Evolutionary conservation across 1,140 invertebrate genomes (phyloP).

Genomic region (Physella acuta): DNA sequence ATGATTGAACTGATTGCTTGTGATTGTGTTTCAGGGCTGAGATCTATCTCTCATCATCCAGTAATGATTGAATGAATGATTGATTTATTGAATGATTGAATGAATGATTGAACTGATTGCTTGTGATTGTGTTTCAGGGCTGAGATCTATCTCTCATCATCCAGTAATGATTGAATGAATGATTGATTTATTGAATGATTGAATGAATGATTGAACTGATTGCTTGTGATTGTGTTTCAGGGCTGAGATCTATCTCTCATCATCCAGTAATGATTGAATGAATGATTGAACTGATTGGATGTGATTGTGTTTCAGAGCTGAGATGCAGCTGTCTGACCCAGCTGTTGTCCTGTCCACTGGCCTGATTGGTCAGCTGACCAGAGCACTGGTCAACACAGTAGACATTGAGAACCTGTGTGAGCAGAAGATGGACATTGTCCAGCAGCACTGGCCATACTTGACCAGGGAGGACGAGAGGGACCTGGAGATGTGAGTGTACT

Average conservation of each 20-base stretch:
- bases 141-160: no score
- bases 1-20: no score
- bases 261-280: neutral
- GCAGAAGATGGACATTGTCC: constrained; percentile 19
- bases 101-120: no score
- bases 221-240: constrained; percentile 45
- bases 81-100: no score
- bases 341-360: constrained; percentile 69
- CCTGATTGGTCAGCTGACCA: constrained; percentile 59
- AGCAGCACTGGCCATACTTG: constrained; percentile 40
- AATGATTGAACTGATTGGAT: no score
- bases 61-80: no score
- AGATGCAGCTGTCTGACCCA: constrained; percentile 63
- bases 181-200: no score
- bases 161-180: no score
- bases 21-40: no score
- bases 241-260: constrained; percentile 42
- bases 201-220: no score
- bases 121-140: no score
- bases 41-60: no score
- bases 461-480: neutral
- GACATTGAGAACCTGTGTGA: constrained; percentile 40
- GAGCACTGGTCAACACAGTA: constrained; percentile 17
- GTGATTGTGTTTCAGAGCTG: constrained; percentile 47
- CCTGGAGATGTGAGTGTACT: constrained; percentile 4